Conservation (phyloP, 2,797 vertebrate species). For the Esox lucius region DNA sequence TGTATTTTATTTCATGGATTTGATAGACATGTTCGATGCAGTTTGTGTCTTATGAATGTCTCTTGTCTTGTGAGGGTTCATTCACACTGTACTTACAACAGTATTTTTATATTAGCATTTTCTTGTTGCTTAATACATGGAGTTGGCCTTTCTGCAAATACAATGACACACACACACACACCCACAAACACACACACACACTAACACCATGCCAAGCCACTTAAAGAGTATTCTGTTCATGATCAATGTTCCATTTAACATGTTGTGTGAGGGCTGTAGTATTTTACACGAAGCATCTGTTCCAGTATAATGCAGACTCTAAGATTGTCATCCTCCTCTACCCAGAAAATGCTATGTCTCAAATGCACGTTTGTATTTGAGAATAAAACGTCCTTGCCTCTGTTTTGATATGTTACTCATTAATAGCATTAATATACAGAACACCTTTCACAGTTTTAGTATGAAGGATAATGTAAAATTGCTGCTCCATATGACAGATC, state of each 20-base stretch:
- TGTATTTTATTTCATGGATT: neutral
- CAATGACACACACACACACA: slow-evolving; percentile 18
- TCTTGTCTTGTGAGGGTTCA: neutral
- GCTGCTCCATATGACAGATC: slow-evolving; percentile 8
- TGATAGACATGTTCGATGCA: neutral
- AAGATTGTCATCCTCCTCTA: slow-evolving; percentile 7
- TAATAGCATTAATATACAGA: neutral
- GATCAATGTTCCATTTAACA: slow-evolving; percentile 53
- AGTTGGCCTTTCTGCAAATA: neutral
- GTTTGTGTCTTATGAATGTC: neutral
- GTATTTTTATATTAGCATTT: neutral
- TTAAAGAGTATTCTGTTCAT: slow-evolving; percentile 48
- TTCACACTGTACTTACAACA: neutral
- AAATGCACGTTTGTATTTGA: neutral
- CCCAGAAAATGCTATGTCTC: neutral
- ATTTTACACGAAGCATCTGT: slow-evolving; percentile 52
- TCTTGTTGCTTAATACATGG: neutral
- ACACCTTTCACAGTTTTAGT: neutral
- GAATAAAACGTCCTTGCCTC: neutral
- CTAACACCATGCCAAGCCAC: slow-evolving; percentile 24
- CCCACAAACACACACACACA: slow-evolving; percentile 19
- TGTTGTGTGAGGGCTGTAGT: slow-evolving; percentile 50
- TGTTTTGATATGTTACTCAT: neutral
- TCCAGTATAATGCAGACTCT: slow-evolving; percentile 44
- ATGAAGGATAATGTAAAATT: neutral